Evolutionary conservation across 1,140 invertebrate genomes (phyloP).

Genomic region (Theocolax elegans): DNA sequence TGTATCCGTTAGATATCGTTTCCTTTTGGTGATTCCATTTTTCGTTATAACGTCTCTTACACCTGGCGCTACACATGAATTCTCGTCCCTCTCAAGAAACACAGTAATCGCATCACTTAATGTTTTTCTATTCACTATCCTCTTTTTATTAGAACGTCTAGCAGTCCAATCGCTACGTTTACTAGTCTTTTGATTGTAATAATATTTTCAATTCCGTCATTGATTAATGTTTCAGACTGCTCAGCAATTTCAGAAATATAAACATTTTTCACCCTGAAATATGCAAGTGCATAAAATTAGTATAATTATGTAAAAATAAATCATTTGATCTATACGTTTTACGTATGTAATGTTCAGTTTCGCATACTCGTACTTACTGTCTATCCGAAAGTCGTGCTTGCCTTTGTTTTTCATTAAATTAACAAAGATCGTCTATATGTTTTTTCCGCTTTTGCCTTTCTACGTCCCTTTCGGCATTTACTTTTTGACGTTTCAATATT

Average conservation of each 20-base stretch:
- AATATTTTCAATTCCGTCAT: background rate
- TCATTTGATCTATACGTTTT: background rate
- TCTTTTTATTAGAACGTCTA: too few relatives aligned
- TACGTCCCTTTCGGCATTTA: background rate
- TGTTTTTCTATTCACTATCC: background rate
- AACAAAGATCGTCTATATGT: background rate
- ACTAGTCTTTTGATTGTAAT: too few relatives aligned
- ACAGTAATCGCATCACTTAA: background rate
- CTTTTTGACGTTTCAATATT: background rate
- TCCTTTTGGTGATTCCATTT: conserved; percentile 44
- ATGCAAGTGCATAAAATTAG: background rate
- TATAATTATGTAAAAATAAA: background rate
- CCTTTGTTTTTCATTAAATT: background rate
- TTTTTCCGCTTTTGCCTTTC: conserved; percentile 2
- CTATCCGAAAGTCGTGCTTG: background rate
- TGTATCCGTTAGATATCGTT: conserved; percentile 36
- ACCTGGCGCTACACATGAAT: conserved; percentile 42
- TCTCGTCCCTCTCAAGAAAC: conserved; percentile 35
- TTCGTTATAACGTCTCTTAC: conserved; percentile 47
- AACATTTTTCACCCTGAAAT: background rate
- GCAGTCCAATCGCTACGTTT: too few relatives aligned
- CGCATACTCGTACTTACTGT: background rate
- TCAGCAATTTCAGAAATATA: background rate
- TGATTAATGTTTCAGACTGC: background rate
- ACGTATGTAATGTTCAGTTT: conserved; percentile 2